These are phyloP conservation scores for Macaria liturata DNA, from an alignment of 2,888 invertebrate species.

Conservation along the genomic window DNA sequence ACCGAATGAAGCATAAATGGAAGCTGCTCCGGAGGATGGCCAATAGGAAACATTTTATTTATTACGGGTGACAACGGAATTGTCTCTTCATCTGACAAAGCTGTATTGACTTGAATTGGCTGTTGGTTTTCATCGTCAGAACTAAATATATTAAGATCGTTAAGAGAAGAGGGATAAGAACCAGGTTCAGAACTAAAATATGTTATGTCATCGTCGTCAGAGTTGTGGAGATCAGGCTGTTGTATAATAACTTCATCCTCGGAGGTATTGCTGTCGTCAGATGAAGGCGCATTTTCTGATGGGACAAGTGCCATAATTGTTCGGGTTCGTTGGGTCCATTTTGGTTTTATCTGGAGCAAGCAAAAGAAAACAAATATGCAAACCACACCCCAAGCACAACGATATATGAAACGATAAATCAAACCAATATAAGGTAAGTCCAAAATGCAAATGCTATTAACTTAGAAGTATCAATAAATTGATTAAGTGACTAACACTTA, in stretches of 20 bases:
- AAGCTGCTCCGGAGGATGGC: background rate
- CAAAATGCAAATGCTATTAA: too few relatives aligned
- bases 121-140: background rate
- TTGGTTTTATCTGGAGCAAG: background rate
- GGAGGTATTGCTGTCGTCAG: background rate
- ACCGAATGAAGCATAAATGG: too few relatives aligned
- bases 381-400: conserved; percentile 1
- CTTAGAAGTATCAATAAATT: too few relatives aligned
- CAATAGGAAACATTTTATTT: conserved; percentile 2
- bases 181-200: background rate
- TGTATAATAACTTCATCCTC: conserved; percentile 1
- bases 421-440: too few relatives aligned
- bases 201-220: background rate
- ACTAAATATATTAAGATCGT: conserved; percentile 1
- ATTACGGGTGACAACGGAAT: conserved; percentile 1
- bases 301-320: conserved; percentile 2
- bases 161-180: conserved; percentile 1
- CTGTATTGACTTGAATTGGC: background rate
- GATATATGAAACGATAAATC: background rate
- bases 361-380: conserved; percentile 1
- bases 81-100: background rate
- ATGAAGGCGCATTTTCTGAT: conserved; percentile 1
- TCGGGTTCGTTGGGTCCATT: conserved; percentile 1
- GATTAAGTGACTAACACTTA: too few relatives aligned
- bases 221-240: background rate